Percentiles rank a stretch among this genome's conserved stretches.
Evolutionary conservation across 2,797 vertebrate genomes (phyloP).

Genomic region (Presbytis comata): DNA sequence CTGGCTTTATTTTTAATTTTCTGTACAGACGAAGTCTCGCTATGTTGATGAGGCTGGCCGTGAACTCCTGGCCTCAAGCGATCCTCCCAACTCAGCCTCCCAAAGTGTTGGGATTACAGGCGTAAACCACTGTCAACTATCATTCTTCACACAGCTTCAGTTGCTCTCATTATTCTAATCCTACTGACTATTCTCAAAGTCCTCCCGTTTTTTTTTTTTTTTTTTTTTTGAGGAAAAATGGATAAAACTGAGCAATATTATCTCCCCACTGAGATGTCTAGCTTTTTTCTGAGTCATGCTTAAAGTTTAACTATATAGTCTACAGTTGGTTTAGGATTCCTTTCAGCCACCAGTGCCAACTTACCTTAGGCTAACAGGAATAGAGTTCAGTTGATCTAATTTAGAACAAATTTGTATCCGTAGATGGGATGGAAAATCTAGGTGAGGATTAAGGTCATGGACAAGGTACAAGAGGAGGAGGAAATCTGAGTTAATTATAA

Average conservation of each 20-base stretch:
- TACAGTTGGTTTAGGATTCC: neutral
- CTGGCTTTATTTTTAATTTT: too few relatives aligned
- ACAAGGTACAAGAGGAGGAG: conserved; percentile 60
- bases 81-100: too few relatives aligned
- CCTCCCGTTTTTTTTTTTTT: too few relatives aligned
- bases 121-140: too few relatives aligned
- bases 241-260: neutral
- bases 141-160: too few relatives aligned
- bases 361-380: conserved; percentile 1
- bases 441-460: conserved; percentile 41
- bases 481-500: conserved; percentile 71
- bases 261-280: neutral
- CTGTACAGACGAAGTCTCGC: too few relatives aligned
- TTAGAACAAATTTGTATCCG: neutral
- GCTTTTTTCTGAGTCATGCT: conserved; percentile 8
- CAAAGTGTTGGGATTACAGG: too few relatives aligned
- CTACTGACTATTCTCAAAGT: too few relatives aligned
- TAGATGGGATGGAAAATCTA: neutral
- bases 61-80: too few relatives aligned
- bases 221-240: neutral
- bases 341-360: neutral
- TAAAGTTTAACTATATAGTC: neutral
- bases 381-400: conserved; percentile 26
- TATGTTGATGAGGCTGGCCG: too few relatives aligned
- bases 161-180: too few relatives aligned